Percentiles rank a stretch among this genome's conserved stretches.
Evolutionary conservation across 2,113 vertebrate genomes (phyloP).

Genomic region (Poicephalus gulielmi): DNA sequence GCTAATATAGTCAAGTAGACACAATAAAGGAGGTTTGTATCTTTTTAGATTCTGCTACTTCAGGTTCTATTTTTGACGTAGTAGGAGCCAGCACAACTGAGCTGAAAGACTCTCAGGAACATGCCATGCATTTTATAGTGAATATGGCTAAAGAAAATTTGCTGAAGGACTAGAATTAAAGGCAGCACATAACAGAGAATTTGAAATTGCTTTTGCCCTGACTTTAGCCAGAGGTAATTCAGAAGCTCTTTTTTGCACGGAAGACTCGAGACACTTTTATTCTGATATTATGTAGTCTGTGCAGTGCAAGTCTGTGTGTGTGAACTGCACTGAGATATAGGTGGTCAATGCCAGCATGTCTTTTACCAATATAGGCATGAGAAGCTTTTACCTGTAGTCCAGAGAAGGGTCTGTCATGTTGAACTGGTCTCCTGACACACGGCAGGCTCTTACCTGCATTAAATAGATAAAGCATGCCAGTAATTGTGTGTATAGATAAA

Average conservation of each 20-base stretch:
- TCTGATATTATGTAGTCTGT: background rate
- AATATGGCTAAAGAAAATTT: background rate
- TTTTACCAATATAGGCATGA: background rate
- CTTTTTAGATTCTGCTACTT: conserved; percentile 29
- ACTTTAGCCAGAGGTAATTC: background rate
- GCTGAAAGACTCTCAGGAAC: conserved; percentile 39
- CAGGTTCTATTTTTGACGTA: conserved; percentile 4
- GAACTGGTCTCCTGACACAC: background rate
- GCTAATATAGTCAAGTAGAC: conserved; percentile 49
- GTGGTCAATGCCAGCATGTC: background rate
- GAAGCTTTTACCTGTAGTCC: background rate
- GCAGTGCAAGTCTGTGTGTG: background rate
- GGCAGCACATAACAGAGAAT: background rate
- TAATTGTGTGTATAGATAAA: background rate
- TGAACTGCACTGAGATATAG: background rate
- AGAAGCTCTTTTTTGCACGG: background rate
- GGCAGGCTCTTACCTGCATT: background rate
- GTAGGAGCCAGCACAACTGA: conserved; percentile 17
- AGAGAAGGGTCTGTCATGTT: background rate
- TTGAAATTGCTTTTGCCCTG: background rate
- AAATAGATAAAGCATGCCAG: background rate
- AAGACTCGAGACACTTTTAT: fast-evolving
- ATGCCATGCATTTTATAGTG: background rate
- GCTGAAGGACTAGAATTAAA: background rate
- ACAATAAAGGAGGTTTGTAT: conserved; percentile 21